Conservation (phyloP, 2,888 invertebrate species). For the Hirtodrosophila cameraria region DNA sequence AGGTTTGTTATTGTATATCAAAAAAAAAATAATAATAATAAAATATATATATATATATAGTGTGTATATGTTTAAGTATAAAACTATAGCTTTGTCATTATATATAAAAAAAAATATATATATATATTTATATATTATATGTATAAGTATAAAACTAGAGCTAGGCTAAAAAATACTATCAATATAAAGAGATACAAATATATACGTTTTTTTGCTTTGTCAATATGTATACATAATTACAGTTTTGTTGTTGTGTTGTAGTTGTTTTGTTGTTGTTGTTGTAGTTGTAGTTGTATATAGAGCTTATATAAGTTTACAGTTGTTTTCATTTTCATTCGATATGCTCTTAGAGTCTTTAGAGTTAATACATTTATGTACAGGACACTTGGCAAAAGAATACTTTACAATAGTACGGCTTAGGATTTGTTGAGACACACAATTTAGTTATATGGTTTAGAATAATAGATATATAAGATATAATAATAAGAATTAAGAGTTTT, state of each 20-base stretch:
- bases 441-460: conserved; percentile 1
- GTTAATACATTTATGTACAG: conserved; percentile 72
- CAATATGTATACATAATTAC: conserved; percentile 28
- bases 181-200: conserved; percentile 56
- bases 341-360: conserved; percentile 63
- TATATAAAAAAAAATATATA: conserved; percentile 32
- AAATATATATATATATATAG: conserved; percentile 48
- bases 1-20: conserved; percentile 52
- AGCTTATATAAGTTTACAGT: conserved; percentile 25
- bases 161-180: conserved; percentile 65
- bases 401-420: conserved; percentile 64
- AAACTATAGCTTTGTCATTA: conserved; percentile 56
- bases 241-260: conserved; percentile 6
- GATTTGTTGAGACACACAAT: conserved; percentile 55
- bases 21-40: too few species aligned
- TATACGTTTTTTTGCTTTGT: conserved; percentile 36
- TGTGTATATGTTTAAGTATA: conserved; percentile 32
- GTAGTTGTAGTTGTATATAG: too few species aligned
- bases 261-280: too few species aligned
- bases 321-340: conserved; percentile 34
- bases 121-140: conserved; percentile 19
- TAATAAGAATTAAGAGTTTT: conserved; percentile 3
- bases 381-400: conserved; percentile 65
- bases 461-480: conserved; percentile 34
- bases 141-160: conserved; percentile 47